These are phyloP conservation scores for Morinoia aosen DNA, from an alignment of 2,888 invertebrate species.

Conservation along the genomic window DNA sequence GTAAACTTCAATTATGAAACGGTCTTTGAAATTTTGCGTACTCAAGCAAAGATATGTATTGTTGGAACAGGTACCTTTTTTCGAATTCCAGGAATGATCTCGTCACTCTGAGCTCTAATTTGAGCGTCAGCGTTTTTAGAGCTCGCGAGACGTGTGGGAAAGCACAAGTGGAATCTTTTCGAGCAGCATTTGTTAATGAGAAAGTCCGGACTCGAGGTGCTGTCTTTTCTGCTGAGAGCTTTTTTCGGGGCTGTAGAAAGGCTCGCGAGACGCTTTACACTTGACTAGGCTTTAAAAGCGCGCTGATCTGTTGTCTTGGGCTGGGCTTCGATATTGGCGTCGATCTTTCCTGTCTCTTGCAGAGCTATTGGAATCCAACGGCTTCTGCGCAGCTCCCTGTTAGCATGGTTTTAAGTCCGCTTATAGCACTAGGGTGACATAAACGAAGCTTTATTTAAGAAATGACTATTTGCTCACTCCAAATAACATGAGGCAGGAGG, in stretches of 20 bases:
- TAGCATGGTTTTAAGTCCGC: background rate
- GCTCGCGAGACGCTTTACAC: slow-evolving; percentile 5
- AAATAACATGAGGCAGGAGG: background rate
- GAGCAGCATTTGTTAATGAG: slow-evolving; percentile 2
- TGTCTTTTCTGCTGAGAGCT: background rate
- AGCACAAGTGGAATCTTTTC: background rate
- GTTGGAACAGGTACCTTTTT: too few species aligned
- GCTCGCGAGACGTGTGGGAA: background rate
- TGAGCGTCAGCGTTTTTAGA: too few species aligned
- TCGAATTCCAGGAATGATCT: too few species aligned
- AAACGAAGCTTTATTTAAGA: background rate
- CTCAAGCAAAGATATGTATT: too few species aligned
- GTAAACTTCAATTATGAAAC: too few species aligned
- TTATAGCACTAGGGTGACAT: background rate
- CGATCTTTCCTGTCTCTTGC: background rate
- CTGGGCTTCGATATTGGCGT: background rate
- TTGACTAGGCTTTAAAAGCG: background rate
- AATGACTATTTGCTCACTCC: too few species aligned
- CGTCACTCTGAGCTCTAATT: too few species aligned
- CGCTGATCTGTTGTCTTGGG: background rate
- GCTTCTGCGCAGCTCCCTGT: background rate
- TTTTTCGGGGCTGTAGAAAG: background rate
- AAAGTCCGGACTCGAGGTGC: background rate
- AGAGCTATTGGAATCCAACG: background rate
- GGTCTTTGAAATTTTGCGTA: too few species aligned